Base-by-base conservation (phyloP, 2,113 vertebrate species). In the Thamnophis sirtalis region DNA sequence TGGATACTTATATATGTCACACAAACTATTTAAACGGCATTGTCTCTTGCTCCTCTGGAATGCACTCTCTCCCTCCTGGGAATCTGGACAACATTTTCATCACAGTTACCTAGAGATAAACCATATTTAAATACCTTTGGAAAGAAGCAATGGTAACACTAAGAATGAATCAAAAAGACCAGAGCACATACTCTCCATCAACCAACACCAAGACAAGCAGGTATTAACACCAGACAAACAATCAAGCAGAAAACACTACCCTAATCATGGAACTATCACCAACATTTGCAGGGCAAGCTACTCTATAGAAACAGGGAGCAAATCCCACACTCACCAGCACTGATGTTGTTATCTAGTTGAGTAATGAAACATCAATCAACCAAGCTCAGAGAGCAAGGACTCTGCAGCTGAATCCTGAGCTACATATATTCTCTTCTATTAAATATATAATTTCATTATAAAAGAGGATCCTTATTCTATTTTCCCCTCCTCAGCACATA, bases 391-490 rank as follows among this genome's bases (percentile, higher is more conserved):
- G 28, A 68, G 4, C 60, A n/a, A 28, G 28, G 60, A n/a, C 60
- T 68, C 60, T 28, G n/a, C 28, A 68, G 28, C 10, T 68, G 28
- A 68, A 7, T 26, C 58, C 22, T 60, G 58, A 60, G 24, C 22
- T 68, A 68, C 11, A 68, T 6, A 5, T 68, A 68, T 68, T 68
- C 63, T 33, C 63, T 68, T 68, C 28, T 68, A 15, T 15, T 93
- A 84, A 26, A 88, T 60, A 84, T 28, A 10, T 1, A 53, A 53
- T 24, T 92, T 48, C 58, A 94, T 0, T 0, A 48, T 80, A 94
- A 88, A 96, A 92, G 6, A 58, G 93, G 68, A 51, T 22, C 53
- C 89, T 92, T 10, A 4, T 73, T 92, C 92, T 63, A 53, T 3
- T 88, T 4, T 58, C 38, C 53, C 2, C 24, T 49, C 15, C 88